These are phyloP conservation scores for Acrocera orbiculus DNA, from an alignment of 2,888 invertebrate genomes.

Conservation along the genomic window DNA sequence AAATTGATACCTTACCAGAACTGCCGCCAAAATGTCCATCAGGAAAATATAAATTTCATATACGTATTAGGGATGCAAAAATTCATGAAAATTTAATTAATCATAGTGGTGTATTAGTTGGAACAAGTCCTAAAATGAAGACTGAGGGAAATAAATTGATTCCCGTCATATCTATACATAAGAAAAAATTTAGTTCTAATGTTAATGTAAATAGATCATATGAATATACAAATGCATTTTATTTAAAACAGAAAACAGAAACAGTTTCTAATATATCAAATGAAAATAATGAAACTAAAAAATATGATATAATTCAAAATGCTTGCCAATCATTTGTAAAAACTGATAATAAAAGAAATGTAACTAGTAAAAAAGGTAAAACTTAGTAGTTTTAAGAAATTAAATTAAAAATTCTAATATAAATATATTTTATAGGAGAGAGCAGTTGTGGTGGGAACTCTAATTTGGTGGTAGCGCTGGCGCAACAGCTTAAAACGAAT, in stretches of 20 bases:
- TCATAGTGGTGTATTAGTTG: constrained; percentile 25
- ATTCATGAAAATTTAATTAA: constrained; percentile 23
- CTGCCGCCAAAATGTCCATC: constrained; percentile 45
- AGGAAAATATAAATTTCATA: constrained; percentile 44
- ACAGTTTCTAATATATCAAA: too few species aligned
- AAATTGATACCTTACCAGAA: constrained; percentile 42
- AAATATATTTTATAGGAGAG: background rate
- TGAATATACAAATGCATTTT: too few species aligned
- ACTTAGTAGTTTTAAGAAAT: background rate
- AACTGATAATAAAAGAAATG: constrained; percentile 43
- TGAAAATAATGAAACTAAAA: too few species aligned
- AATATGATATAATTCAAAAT: too few species aligned
- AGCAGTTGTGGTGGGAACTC: constrained; percentile 12
- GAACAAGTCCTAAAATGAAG: constrained; percentile 33
- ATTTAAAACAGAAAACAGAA: too few species aligned
- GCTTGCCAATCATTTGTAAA: too few species aligned
- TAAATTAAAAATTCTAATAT: constrained; percentile 11
- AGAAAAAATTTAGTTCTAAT: constrained; percentile 15
- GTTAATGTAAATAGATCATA: too few species aligned
- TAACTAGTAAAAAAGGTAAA: constrained; percentile 23
- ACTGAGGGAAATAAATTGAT: constrained; percentile 27
- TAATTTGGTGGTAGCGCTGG: constrained; percentile 24
- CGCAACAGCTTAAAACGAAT: constrained; percentile 27
- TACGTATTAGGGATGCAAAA: constrained; percentile 32
- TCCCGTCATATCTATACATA: constrained; percentile 16